Base-by-base conservation (phyloP, 2,113 vertebrate genomes). In the Cochlearius cochlearius region DNA sequence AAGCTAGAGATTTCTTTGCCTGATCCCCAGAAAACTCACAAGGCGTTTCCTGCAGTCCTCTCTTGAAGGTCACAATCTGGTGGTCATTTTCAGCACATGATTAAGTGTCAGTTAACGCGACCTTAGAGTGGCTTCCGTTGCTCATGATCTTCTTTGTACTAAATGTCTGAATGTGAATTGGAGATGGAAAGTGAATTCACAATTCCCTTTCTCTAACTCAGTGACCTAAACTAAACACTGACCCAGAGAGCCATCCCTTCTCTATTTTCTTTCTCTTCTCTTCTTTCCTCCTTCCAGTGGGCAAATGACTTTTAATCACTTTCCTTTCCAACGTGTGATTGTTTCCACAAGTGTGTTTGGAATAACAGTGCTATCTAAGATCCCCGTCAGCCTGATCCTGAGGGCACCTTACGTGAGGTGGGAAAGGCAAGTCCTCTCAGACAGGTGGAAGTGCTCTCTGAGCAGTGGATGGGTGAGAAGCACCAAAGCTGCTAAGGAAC, bases 321-420 rank as follows among this genome's bases (percentile, higher is more conserved):
- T 87, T 71, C 25, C 43, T 84, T 94, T 66, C 21, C 21, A 66
- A 18, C 3, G 16, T 12, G 12, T 50, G n/a, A 36, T 53, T 81
- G 11, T 30, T 87, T 72, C 59, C 53, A 68, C 32, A 32, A 21
- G 8, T 45, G 17, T 86, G 38, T 34, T 29, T 64, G 53, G 18
- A 82, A 55, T 26, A 63, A 75, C n/a, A 15, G 2, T 41, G 27
- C 32, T 62, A 25, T 29, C 29, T 23, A 72, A 90, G 56, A 86
- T 43, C 27, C 27, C 26, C 6, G 4, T 43, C 36, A 89, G 16
- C 14, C 50, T 77, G 11, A 5, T 64, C 20, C 39, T 59, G 29
- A 60, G 18, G 18, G 13, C 12, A 68, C 18, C 15, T 60, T 52
- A 27, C 1, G 0, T 34, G 52, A 67, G 2, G 0, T 52, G 53